Conservation (phyloP, 2,888 invertebrate genomes). For the Lasioglossum oenotherae region DNA sequence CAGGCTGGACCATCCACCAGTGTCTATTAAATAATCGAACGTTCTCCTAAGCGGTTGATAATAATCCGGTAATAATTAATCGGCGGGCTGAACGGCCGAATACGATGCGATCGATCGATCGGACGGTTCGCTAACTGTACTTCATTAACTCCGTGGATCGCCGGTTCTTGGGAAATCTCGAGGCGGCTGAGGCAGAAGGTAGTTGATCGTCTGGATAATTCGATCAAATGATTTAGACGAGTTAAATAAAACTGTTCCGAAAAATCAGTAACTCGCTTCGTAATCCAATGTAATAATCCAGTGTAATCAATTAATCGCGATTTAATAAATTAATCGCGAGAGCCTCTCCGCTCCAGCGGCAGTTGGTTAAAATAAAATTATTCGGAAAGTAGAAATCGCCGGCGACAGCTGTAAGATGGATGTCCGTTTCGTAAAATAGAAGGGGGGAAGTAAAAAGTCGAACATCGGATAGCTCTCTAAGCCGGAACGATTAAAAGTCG, state of each 20-base stretch:
- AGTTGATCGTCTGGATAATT: no score
- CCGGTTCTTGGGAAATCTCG: background rate
- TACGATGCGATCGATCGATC: background rate
- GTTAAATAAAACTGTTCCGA: no score
- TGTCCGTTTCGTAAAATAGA: background rate
- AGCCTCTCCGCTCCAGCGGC: background rate
- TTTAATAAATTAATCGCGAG: background rate
- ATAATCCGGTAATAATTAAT: conserved; percentile 34
- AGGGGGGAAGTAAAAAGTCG: conserved; percentile 7
- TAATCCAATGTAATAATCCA: no score
- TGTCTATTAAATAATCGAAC: conserved; percentile 10
- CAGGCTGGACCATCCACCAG: background rate
- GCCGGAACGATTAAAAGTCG: background rate
- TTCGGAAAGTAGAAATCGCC: background rate
- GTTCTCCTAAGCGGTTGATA: conserved; percentile 18
- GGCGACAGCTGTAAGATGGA: background rate
- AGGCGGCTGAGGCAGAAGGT: no score
- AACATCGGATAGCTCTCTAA: conserved; percentile 5
- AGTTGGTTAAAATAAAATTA: background rate
- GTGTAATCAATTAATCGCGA: no score
- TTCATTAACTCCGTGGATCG: background rate
- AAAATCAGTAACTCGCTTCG: no score
- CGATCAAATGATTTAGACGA: no score
- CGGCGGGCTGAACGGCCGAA: background rate
- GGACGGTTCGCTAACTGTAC: conserved; percentile 21